phyloP scores from a whole-genome alignment of 92 coral and sea anemone species.

The Paramuricea clavata region DNA sequence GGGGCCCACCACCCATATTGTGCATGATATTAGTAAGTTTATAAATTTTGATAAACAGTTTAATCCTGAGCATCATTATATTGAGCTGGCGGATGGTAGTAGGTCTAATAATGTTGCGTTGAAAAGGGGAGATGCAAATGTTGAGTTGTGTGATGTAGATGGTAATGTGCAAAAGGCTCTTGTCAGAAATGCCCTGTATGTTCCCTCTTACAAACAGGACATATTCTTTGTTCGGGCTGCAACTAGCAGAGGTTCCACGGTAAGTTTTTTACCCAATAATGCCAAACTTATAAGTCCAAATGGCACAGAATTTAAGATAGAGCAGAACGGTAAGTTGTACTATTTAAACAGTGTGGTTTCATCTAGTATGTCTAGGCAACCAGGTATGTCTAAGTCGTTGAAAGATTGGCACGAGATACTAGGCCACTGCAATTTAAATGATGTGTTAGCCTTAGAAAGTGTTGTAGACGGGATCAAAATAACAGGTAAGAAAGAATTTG shows the following conservation, averaged over 20 bases:
- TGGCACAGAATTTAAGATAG: constrained; percentile 56
- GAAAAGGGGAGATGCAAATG: constrained; percentile 42
- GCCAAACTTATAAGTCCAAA: constrained; percentile 44
- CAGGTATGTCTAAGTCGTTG: constrained; percentile 40
- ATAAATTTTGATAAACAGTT: constrained; percentile 37
- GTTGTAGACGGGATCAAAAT: constrained; percentile 43
- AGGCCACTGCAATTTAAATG: constrained; percentile 65
- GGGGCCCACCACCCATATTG: constrained; percentile 56
- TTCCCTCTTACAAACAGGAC: constrained; percentile 56
- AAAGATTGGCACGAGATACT: constrained; percentile 56
- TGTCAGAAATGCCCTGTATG: constrained; percentile 52
- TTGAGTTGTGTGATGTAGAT: constrained; percentile 26
- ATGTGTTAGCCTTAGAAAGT: constrained; percentile 26
- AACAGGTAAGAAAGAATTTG: constrained; percentile 11
- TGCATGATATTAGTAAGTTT: constrained; percentile 45
- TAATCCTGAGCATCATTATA: constrained; percentile 46
- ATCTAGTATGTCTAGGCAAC: constrained; percentile 39
- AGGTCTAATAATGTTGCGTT: constrained; percentile 58
- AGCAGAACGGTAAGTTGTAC: constrained; percentile 40
- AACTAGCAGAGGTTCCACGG: constrained; percentile 42
- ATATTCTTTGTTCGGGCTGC: constrained; percentile 64
- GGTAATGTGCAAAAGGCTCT: constrained; percentile 44
- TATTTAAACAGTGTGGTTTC: constrained; percentile 48
- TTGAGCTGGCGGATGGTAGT: constrained; percentile 60
- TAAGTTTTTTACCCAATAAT: constrained; percentile 20